phyloP scores from a whole-genome alignment of 2,113 vertebrate species.

The Semnornis frantzii region DNA sequence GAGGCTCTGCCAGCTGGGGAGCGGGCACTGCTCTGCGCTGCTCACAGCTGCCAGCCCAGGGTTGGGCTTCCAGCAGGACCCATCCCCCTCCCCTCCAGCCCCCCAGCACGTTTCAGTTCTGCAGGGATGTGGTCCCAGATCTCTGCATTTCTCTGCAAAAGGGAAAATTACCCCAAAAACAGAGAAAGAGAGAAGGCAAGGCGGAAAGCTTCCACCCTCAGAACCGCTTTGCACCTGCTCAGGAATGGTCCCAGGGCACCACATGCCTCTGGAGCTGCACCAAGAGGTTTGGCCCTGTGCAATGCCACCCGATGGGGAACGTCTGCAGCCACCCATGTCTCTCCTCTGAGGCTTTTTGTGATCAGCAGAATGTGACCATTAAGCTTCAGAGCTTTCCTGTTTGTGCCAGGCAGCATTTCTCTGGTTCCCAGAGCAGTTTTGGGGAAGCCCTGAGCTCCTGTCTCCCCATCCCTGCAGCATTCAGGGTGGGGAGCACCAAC shows the following conservation, averaged over 20 bases:
- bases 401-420: neutral
- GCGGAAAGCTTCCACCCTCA: neutral
- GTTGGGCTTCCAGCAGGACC: neutral
- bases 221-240: neutral
- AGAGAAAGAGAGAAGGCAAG: neutral
- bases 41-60: neutral
- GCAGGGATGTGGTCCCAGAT: neutral
- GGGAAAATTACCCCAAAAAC: no score
- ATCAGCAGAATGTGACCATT: neutral
- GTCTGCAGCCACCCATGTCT: neutral
- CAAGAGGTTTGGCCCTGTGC: neutral
- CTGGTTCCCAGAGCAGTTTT: neutral
- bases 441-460: neutral
- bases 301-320: neutral
- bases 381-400: neutral
- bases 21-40: neutral
- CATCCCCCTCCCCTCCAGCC: neutral
- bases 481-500: neutral
- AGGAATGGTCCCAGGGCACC: neutral
- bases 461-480: accelerated
- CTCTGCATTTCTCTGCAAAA: neutral
- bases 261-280: neutral
- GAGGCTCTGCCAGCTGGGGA: neutral
- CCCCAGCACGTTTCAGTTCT: neutral
- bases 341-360: neutral